Evolutionary conservation across 2,113 vertebrate genomes (phyloP), one percentile per base, ranked within the genome.

Genomic region (Oreochromis spilurus): DNA sequence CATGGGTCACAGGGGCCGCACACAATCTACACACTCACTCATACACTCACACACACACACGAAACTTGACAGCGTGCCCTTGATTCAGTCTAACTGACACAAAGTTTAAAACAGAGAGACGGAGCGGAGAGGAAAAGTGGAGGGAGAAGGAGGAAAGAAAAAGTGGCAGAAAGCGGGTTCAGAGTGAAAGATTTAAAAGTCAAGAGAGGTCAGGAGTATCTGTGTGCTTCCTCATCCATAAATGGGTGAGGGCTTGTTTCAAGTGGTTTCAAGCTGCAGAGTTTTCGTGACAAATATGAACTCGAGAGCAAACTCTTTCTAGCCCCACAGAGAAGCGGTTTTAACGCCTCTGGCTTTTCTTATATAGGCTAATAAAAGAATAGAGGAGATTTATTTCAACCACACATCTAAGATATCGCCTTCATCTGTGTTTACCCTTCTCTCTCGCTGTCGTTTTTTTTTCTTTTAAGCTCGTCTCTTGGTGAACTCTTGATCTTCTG

Each of bases 171-270:
- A 83, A 92, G 91, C 91, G 79, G 89, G 85, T 24, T 43, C 78
- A 85, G 87, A 92, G 86, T 89, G 87, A 85, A 91, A 92, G 87
- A 92, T 92, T 93, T 93, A 90, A 84, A 91, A 93, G 91, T 93
- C 93, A 93, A 89, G 86, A 93, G 91, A 93, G 92, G 94, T 95
- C 91, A 95, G 91, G 78, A 89, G 92, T 86, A 87, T 93, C 90
- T 81, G 16, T 84, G 91, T 81, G 29, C 92, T 43, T 85, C 86
- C 87, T 92, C 90, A 87, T 88, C 88, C 88, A 86, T 85, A 84
- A 90, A 93, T 94, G 90, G 79, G 87, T 89, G 75, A 93, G 85
- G 89, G 93, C 90, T 86, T 75, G 90, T 89, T 94, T 94, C 91
- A 87, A 94, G 93, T 92, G 92, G 87, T 82, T 91, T 93, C 82